Evolutionary conservation across 1,140 invertebrate species (phyloP), one percentile per base, ranked within the genome.

Genomic region (Theocolax elegans): DNA sequence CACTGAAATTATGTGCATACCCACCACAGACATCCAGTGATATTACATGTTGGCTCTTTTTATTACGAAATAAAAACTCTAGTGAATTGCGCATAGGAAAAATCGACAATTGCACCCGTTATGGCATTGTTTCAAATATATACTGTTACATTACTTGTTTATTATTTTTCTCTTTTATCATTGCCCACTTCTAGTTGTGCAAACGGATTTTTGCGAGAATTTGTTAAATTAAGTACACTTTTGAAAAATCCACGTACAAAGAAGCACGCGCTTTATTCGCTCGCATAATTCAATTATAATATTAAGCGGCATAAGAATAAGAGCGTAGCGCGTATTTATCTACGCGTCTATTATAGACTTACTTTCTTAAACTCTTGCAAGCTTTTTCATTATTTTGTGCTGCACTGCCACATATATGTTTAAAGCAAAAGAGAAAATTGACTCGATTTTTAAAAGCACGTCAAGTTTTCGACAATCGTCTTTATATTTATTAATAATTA

Each of bases 21-120:
- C 49, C 35, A 54, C 49, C 40, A 69, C 49, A 69, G 49, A 63
- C 49, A 62, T 69, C 49, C 67, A 69, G 67, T 69, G 67, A 63
- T 63, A 69, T 69, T 62, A 62, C 17, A 62, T 69, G 58, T 69
- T 68, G 66, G 56, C 17, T 60, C 44, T 63, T 51, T 54, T 69
- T 69, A 51, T 68, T 27, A 53, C 12, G 31, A 69, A 53, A 10
- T 48, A 51, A 19, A 49, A 51, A 60, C n/a, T 46, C 58, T 69
- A 69, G 67, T 63, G 29, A 63, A 69, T 21, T 62, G 51, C 38
- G 62, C 25, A 44, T 46, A 63, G 49, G 0, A 62, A 46, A 35
- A 60, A 62, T 53, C 49, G 49, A 69, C 17, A 23, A 51, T 44
- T 69, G 67, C 58, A 54, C 35, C 49, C 40, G 44, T 62, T 53